phyloP scores from a whole-genome alignment of 2,888 invertebrate species.

The Selenia dentaria region DNA sequence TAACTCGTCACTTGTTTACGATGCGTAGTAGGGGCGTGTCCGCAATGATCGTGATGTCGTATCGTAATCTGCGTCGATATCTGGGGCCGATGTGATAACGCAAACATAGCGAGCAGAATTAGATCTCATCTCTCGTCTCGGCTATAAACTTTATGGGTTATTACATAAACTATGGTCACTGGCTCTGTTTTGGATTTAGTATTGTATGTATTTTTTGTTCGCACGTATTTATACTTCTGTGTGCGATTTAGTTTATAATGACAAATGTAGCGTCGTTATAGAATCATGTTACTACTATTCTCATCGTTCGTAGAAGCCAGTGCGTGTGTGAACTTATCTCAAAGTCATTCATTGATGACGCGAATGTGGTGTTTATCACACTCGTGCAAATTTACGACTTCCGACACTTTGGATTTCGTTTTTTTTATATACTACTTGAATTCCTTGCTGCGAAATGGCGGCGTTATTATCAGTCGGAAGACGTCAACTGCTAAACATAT shows the following conservation, averaged over 20 bases:
- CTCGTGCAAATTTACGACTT: slow-evolving; percentile 9
- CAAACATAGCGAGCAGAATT: slow-evolving; percentile 2
- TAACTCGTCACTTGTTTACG: slow-evolving; percentile 17
- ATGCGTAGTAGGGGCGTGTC: slow-evolving; percentile 10
- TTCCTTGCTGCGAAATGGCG: too few relatives aligned
- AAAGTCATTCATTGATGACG: slow-evolving; percentile 7
- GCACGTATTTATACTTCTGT: too few relatives aligned
- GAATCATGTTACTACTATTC: too few relatives aligned
- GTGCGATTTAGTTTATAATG: too few relatives aligned
- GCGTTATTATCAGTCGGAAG: too few relatives aligned
- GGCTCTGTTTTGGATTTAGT: too few relatives aligned
- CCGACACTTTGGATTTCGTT: background rate
- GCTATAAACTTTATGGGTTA: too few relatives aligned
- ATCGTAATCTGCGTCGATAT: slow-evolving; percentile 7
- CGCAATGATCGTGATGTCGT: slow-evolving; percentile 6
- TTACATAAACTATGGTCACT: too few relatives aligned
- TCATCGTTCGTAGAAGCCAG: too few relatives aligned
- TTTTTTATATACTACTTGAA: background rate
- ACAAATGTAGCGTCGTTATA: too few relatives aligned
- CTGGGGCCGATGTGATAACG: slow-evolving; percentile 1
- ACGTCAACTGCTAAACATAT: too few relatives aligned
- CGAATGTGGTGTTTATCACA: slow-evolving; percentile 7
- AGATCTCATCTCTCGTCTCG: background rate
- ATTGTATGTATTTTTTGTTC: too few relatives aligned
- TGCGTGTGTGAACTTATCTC: slow-evolving; percentile 5